Evolutionary conservation across 2,797 vertebrate species (phyloP), one percentile per base, ranked within the genome.

Genomic region (Petrocephalus sullivani): DNA sequence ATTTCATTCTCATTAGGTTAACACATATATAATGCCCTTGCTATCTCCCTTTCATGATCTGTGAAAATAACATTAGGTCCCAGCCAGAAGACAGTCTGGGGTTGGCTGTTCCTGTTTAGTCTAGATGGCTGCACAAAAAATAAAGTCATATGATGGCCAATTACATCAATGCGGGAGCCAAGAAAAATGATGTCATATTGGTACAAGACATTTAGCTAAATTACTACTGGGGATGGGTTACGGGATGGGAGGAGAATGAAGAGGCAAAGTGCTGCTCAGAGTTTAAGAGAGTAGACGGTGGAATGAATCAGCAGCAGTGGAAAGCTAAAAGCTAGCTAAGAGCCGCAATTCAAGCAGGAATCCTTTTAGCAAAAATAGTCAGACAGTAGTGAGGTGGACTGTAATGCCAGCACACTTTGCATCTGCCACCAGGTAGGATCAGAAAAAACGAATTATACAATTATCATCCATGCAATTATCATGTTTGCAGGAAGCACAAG

Each of bases 81-180:
- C 23, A n/a, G 71, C 46, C 78, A 56, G 41, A 83, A 51, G 14
- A 71, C 14, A 54, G 88, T 86, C 54, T 87, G 58, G 49, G 89
- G 64, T 67, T 85, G 64, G 88, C 41, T 61, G 67, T 91, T 90
- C 85, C 89, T 89, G 90, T 90, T 90, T 92, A 89, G 89, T 90
- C 89, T 91, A 9, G 81, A 81, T 16, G 49, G 46, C 58, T 12
- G 51, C 82, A 67, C 14, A 85, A 78, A 87, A 60, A 54, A 60
- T 54, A 23, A 87, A 54, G 87, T 37, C 54, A 54, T 37, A 21
- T 64, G 23, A 54, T 14, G 41, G 46, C 14, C 21, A 84, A 19
- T 64, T 64, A 67, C 86, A 64, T 49, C 37, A 87, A 5, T 51
- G 56, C 2, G 12, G 21, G 58, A 51, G 75, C 23, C 57, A 88